Conservation (phyloP, 2,113 vertebrate species). For the Pelobates fuscus region DNA sequence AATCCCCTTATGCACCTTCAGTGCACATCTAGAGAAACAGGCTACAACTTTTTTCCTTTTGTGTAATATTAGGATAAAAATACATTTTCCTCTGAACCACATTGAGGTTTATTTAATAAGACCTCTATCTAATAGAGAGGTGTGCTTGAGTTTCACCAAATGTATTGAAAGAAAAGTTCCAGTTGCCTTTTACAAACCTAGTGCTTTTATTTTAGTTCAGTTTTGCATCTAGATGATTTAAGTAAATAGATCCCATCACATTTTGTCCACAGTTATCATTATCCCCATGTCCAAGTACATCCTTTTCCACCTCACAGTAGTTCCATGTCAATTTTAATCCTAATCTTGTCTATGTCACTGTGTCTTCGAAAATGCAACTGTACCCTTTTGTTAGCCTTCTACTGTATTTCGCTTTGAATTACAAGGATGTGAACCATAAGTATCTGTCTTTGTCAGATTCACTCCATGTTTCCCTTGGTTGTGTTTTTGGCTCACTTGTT, state of each 20-base stretch:
- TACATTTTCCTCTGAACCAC: neutral
- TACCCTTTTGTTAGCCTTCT: neutral
- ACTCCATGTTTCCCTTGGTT: neutral
- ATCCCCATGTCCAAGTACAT: conserved; percentile 15
- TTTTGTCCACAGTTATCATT: conserved; percentile 24
- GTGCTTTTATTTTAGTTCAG: neutral
- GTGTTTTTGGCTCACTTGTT: neutral
- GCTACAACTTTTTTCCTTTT: too few relatives aligned
- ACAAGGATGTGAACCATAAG: neutral
- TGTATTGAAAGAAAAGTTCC: neutral
- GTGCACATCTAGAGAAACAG: too few relatives aligned
- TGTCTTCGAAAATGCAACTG: conserved; percentile 22
- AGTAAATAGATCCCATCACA: conserved; percentile 30
- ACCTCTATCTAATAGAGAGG: neutral
- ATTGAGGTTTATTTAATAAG: neutral
- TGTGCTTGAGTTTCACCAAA: neutral
- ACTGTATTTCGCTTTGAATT: neutral
- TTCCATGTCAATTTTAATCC: conserved; percentile 24
- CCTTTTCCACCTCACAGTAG: conserved; percentile 20
- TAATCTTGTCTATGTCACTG: conserved; percentile 31
- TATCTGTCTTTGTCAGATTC: neutral
- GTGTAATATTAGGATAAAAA: neutral
- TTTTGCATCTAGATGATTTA: neutral
- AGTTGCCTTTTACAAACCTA: neutral
- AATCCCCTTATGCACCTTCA: too few relatives aligned